phyloP scores from a whole-genome alignment of 2,797 vertebrate genomes.

The Spizella passerina region DNA sequence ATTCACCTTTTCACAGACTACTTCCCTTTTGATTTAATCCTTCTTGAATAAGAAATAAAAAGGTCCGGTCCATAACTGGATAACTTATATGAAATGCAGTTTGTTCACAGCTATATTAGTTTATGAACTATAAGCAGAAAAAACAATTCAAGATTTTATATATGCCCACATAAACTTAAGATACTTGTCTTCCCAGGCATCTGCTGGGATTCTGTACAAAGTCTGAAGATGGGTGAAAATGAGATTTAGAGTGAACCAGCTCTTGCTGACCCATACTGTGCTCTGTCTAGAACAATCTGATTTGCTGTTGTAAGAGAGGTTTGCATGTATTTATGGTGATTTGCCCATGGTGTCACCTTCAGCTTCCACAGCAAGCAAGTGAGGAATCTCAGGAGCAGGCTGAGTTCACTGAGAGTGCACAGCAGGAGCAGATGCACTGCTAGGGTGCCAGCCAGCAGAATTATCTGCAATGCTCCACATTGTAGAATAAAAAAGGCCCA shows the following conservation, averaged over 20 bases:
- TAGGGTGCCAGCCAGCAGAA: neutral
- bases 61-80: neutral
- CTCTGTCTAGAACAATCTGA: neutral
- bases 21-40: constrained; percentile 44
- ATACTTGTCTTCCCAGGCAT: neutral
- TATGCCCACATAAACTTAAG: neutral
- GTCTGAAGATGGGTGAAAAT: neutral
- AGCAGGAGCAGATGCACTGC: constrained; percentile 17
- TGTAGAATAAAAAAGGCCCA: neutral
- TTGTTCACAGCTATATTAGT: constrained; percentile 12
- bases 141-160: constrained; percentile 16
- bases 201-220: neutral
- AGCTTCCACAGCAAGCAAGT: constrained; percentile 1
- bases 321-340: constrained; percentile 10
- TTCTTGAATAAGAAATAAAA: neutral
- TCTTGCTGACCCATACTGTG: neutral
- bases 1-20: neutral
- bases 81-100: constrained; percentile 13
- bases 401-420: neutral
- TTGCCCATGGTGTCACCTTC: constrained; percentile 45
- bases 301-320: neutral
- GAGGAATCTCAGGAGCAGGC: neutral
- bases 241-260: neutral
- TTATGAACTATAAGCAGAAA: constrained; percentile 39
- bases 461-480: neutral